Evolutionary conservation across 2,797 vertebrate species (phyloP).

Genomic region (Australoheros facetus): DNA sequence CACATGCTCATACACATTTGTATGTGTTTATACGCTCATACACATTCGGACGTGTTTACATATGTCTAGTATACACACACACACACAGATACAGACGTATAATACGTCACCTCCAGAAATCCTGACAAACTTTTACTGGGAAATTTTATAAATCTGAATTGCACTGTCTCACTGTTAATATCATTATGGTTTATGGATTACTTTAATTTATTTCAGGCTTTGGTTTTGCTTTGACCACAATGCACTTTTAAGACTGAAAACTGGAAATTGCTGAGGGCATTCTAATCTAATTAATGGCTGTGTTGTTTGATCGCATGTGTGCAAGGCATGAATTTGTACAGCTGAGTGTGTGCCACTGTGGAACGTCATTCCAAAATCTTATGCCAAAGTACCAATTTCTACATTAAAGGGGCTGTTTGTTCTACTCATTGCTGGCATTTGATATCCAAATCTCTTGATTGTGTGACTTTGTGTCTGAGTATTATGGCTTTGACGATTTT

Average conservation of each 20-base stretch:
- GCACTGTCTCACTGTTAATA: slow-evolving; percentile 51
- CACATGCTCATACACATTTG: slow-evolving; percentile 66
- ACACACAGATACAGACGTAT: neutral
- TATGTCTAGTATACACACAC: slow-evolving; percentile 21
- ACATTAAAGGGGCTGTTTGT: slow-evolving; percentile 39
- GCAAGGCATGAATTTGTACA: slow-evolving; percentile 48
- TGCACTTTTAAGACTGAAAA: slow-evolving; percentile 55
- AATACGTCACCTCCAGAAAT: slow-evolving; percentile 44
- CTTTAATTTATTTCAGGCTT: slow-evolving; percentile 45
- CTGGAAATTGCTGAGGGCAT: slow-evolving; percentile 43
- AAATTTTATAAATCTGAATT: slow-evolving; percentile 49
- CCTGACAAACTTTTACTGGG: slow-evolving; percentile 47
- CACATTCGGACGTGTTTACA: slow-evolving; percentile 59
- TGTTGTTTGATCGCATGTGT: slow-evolving; percentile 45
- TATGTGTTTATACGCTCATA: slow-evolving; percentile 61
- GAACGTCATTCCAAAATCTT: slow-evolving; percentile 22
- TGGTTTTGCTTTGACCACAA: slow-evolving; percentile 43
- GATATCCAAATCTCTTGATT: slow-evolving; percentile 34
- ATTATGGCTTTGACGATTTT: slow-evolving; percentile 42
- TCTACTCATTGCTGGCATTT: slow-evolving; percentile 23
- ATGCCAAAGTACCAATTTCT: slow-evolving; percentile 43
- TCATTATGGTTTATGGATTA: slow-evolving; percentile 50
- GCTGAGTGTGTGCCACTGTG: slow-evolving; percentile 38
- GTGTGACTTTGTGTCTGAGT: slow-evolving; percentile 40
- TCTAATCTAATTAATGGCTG: slow-evolving; percentile 51